Evolutionary conservation across 2,888 invertebrate genomes (phyloP).

Genomic region (Mythimna vitellina): DNA sequence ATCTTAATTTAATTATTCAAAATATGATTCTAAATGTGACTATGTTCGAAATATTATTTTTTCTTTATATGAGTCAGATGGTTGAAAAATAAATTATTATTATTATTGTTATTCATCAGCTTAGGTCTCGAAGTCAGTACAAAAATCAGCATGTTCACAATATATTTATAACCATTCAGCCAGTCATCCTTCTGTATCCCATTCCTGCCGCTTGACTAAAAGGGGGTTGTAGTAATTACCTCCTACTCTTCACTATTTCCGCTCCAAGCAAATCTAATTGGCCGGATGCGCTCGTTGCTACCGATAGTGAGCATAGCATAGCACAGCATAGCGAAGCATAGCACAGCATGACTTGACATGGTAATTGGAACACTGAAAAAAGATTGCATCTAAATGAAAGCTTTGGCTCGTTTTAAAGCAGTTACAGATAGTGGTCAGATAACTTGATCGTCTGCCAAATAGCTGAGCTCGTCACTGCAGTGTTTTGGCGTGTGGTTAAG

Average conservation of each 20-base stretch:
- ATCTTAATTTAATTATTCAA: too few species aligned
- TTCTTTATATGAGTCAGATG: too few species aligned
- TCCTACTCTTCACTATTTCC: conserved; percentile 64
- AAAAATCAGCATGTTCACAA: background rate
- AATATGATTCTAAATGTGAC: too few species aligned
- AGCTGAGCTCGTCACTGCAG: background rate
- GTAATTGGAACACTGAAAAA: conserved; percentile 27
- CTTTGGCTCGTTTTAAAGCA: conserved; percentile 9
- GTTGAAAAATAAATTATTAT: too few species aligned
- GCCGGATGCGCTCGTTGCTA: conserved; percentile 51
- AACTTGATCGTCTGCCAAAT: conserved; percentile 31
- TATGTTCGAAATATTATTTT: too few species aligned
- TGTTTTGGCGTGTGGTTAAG: background rate
- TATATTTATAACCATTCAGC: background rate
- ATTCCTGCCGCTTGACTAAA: background rate
- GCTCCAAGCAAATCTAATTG: conserved; percentile 71
- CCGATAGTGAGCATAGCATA: conserved; percentile 37
- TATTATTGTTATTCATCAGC: too few species aligned
- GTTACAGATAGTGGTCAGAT: conserved; percentile 1
- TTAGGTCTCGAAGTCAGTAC: background rate
- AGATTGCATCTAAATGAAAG: conserved; percentile 41
- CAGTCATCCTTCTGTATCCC: conserved; percentile 1
- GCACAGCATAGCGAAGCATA: background rate
- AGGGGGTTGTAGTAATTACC: conserved; percentile 61
- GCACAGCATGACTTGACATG: conserved; percentile 18